phyloP scores from a whole-genome alignment of 2,888 invertebrate species.

The Melitaea athalia region DNA sequence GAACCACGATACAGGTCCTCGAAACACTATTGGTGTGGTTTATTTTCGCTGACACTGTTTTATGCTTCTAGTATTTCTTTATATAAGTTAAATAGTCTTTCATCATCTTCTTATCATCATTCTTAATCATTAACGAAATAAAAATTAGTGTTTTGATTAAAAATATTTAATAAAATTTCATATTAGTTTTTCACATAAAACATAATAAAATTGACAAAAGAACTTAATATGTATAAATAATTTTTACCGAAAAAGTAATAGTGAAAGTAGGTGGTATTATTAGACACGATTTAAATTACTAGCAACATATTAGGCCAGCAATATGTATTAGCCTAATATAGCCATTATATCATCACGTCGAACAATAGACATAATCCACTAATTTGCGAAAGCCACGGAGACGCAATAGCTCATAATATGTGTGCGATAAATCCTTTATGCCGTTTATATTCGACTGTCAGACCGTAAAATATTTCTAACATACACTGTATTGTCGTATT shows the following conservation, averaged over 20 bases:
- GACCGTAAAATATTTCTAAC: constrained; percentile 40
- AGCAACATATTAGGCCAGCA: not conserved
- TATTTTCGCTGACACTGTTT: too few relatives aligned
- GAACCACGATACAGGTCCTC: too few relatives aligned
- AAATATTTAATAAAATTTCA: too few relatives aligned
- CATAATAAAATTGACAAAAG: not conserved
- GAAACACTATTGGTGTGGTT: too few relatives aligned
- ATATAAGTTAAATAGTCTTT: too few relatives aligned
- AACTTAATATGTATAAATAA: not conserved
- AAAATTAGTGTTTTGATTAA: too few relatives aligned
- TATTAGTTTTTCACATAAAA: too few relatives aligned
- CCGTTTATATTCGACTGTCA: constrained; percentile 43
- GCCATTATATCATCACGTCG: not conserved
- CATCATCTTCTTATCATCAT: too few relatives aligned
- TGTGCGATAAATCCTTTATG: constrained; percentile 35
- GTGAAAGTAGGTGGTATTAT: not conserved
- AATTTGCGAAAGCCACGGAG: constrained; percentile 21
- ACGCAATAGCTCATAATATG: constrained; percentile 34
- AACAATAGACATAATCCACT: constrained; percentile 1
- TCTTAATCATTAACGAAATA: too few relatives aligned
- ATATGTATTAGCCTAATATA: not conserved
- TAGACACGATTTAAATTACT: not conserved
- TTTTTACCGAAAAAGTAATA: too few relatives aligned
- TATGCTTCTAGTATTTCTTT: too few relatives aligned
- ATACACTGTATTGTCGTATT: constrained; percentile 35